Conservation (phyloP, 2,113 vertebrate species). For the Lepisosteus osseus region DNA sequence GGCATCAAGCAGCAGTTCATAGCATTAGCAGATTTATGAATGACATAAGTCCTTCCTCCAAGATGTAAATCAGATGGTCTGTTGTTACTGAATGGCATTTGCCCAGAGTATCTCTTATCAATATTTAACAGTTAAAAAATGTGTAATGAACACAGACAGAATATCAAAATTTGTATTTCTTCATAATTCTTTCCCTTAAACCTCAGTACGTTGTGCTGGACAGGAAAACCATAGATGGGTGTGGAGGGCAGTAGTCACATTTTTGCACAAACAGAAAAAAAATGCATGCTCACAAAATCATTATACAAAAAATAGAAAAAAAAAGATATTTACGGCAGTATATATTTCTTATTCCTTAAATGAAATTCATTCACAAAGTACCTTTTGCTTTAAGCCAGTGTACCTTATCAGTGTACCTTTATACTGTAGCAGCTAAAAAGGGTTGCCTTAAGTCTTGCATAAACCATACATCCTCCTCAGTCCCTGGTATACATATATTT, state of each 20-base stretch:
- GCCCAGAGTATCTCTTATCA: not conserved
- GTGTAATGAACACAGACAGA: not conserved
- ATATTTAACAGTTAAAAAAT: not conserved
- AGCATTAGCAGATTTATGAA: not conserved
- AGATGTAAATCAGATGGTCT: not conserved
- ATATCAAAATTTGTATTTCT: not conserved
- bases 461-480: slow-evolving; percentile 22
- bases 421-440: slow-evolving; percentile 25
- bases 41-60: not conserved
- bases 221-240: not conserved
- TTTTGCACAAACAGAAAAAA: slow-evolving; percentile 29
- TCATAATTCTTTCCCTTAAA: not conserved
- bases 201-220: not conserved
- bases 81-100: not conserved
- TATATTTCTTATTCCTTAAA: not conserved
- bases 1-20: not conserved
- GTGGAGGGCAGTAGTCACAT: not conserved
- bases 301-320: slow-evolving; percentile 42
- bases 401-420: not conserved
- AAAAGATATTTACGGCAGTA: slow-evolving; percentile 3
- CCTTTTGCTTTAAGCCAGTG: not conserved
- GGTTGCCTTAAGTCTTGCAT: slow-evolving; percentile 31
- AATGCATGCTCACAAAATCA: slow-evolving; percentile 70
- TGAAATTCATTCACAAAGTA: not conserved
- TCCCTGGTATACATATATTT: slow-evolving; percentile 9